Evolutionary conservation across 2,113 vertebrate species (phyloP).

Genomic region (Indicator indicator): DNA sequence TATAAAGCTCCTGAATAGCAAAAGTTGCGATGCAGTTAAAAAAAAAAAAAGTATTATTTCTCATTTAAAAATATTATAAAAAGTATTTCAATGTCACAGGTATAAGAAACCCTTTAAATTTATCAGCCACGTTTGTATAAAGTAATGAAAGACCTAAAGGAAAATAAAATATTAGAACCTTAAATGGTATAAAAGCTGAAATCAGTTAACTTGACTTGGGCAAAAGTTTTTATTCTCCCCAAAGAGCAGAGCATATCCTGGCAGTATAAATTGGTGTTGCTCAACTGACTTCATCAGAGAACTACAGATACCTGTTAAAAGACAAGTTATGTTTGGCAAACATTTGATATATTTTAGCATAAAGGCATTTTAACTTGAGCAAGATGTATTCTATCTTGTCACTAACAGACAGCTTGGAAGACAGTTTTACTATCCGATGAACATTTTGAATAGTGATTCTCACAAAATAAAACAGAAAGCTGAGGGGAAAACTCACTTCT

Average conservation of each 20-base stretch:
- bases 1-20: background rate
- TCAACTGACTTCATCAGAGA: background rate
- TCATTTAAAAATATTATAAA: background rate
- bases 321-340: background rate
- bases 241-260: background rate
- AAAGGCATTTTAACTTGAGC: background rate
- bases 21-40: background rate
- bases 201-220: background rate
- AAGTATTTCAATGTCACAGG: background rate
- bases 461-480: background rate
- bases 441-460: background rate
- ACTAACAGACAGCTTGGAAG: background rate
- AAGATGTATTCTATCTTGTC: background rate
- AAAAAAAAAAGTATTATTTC: background rate
- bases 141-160: background rate
- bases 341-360: background rate
- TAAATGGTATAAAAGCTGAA: background rate
- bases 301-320: background rate
- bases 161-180: background rate
- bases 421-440: background rate
- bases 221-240: background rate
- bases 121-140: background rate
- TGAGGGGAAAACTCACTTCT: background rate
- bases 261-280: background rate
- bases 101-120: background rate